These are phyloP conservation scores for Agrochola lychnidis DNA, from an alignment of 2,888 invertebrate genomes.

Conservation along the genomic window DNA sequence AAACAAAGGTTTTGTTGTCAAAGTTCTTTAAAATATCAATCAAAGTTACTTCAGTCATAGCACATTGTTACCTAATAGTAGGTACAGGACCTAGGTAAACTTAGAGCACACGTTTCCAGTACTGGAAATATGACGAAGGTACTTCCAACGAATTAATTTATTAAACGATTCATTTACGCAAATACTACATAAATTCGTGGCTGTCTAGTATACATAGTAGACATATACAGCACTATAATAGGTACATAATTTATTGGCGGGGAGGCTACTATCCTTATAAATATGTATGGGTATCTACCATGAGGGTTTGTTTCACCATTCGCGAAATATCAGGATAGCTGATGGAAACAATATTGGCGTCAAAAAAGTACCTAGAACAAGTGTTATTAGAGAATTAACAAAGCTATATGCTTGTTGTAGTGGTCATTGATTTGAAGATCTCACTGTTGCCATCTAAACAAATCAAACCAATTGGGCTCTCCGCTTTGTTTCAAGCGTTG, in stretches of 20 bases:
- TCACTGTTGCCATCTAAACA: neutral
- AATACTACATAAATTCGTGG: constrained; percentile 54
- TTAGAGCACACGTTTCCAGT: constrained; percentile 9
- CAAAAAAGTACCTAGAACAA: neutral
- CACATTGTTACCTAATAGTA: neutral
- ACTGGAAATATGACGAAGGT: neutral
- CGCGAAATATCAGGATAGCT: constrained; percentile 19
- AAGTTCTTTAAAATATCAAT: constrained; percentile 33
- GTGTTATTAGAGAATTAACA: neutral
- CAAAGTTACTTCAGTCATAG: constrained; percentile 5
- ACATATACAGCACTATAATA: constrained; percentile 34
- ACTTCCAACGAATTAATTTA: constrained; percentile 24
- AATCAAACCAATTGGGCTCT: neutral
- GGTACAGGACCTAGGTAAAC: constrained; percentile 1
- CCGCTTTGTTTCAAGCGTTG: neutral
- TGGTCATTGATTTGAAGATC: neutral
- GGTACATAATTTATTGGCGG: constrained; percentile 51
- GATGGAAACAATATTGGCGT: constrained; percentile 6
- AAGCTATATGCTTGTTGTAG: neutral
- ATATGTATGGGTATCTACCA: constrained; percentile 44
- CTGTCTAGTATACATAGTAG: constrained; percentile 23
- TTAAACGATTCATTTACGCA: constrained; percentile 32
- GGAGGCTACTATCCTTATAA: constrained; percentile 40
- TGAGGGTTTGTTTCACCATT: constrained; percentile 31
- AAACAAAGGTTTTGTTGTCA: constrained; percentile 20